A percentile compares a stretch with the other conserved stretches of the same genome.
Conservation (phyloP, 2,797 vertebrate genomes). For the Myripristis murdjan region DNA sequence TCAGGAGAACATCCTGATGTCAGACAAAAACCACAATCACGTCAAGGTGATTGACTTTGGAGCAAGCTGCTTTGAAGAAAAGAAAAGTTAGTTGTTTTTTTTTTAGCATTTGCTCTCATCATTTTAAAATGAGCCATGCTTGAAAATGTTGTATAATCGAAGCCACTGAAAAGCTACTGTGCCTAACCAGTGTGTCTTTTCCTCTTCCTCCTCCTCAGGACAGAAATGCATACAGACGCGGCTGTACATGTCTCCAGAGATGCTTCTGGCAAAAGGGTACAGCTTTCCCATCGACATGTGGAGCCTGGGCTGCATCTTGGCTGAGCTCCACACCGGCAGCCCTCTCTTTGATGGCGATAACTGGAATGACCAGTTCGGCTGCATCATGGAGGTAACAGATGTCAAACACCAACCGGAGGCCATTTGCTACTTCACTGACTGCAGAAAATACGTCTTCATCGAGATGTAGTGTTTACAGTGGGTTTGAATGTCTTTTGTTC, state of each 20-base stretch:
- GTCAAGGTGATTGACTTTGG: conserved; percentile 92
- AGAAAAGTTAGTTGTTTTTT: conserved; percentile 87
- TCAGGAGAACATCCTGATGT: conserved; percentile 90
- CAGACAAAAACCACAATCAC: conserved; percentile 84
- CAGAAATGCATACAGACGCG: conserved; percentile 87
- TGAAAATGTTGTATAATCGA: neutral
- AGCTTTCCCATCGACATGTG: conserved; percentile 91
- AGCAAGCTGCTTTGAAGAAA: conserved; percentile 89
- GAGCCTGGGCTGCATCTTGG: conserved; percentile 91
- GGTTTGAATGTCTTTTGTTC: conserved; percentile 1
- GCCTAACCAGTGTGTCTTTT: neutral
- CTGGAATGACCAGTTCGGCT: neutral
- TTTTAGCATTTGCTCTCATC: neutral
- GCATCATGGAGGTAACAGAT: conserved; percentile 80
- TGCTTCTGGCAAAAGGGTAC: conserved; percentile 89
- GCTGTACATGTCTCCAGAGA: conserved; percentile 89
- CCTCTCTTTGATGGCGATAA: conserved; percentile 82
- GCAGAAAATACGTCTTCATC: neutral
- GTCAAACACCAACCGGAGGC: neutral
- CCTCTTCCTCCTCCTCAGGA: conserved; percentile 66
- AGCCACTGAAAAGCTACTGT: too few relatives aligned
- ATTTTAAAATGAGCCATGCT: neutral
- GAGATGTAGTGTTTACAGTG: neutral
- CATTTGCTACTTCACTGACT: neutral
- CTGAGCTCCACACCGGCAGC: conserved; percentile 86